Evolutionary conservation across 2,113 vertebrate species (phyloP), one percentile per base, ranked within the genome.

Genomic region (Eidolon helvum): DNA sequence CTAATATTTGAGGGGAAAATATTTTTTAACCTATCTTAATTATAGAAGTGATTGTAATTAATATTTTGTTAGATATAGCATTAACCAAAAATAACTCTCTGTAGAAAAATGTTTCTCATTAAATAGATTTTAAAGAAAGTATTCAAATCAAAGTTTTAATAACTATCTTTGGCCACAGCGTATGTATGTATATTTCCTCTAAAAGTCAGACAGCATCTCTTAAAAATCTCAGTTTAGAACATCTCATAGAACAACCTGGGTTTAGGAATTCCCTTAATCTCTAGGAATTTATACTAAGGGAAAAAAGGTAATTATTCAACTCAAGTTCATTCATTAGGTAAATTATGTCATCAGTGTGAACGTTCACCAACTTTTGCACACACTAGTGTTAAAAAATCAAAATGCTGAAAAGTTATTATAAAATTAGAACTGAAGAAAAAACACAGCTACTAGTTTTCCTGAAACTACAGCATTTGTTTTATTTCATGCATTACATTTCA

Each of bases 61-160:
- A 28, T 89, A 61, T 45, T 84, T 71, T 90, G 15, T 78, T 94
- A 91, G 30, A 71, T 66, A 90, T 0, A 78, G 19, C 5, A 16
- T 80, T 77, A 50, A 38, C 16, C 10, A 57, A 77, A 33, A 45
- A 55, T 83, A 77, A 10, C 3, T 55, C 59, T 57, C 28, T 43
- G n/a, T 57, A 30, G 40, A 21, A 72, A 94, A 90, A 72, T 26
- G 1, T 50, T 95, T 91, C 50, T 74, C 21, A 26, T 78, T 90
- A 80, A 96, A 61, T 55, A 40, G 48, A 96, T 78, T 85, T 85
- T 84, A 78, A 87, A 92, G 16, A 87, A 87, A 55, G 16, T 50
- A 53, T 10, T 48, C 30, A 63, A 72, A 28, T 68, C 8, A 53
- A 84, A 92, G 2, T 59, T 90, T 87, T 79, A 61, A 83, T 61